Conservation (phyloP, 64 coral and sea anemone genomes). For the Porites australiensis region DNA sequence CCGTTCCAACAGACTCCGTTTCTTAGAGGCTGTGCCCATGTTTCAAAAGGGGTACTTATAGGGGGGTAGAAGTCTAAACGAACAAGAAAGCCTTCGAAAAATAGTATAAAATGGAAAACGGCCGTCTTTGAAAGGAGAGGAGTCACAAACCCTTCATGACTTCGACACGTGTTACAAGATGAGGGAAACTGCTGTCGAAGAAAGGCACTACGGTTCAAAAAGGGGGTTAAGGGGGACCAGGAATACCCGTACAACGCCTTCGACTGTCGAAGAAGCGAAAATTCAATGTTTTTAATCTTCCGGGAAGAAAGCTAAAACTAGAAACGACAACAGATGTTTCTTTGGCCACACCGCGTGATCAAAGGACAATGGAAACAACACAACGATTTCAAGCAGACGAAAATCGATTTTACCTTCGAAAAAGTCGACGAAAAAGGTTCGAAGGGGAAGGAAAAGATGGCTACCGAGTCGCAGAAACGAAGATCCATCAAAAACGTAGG, state of each 20-base stretch:
- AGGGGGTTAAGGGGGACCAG: background rate
- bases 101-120: constrained; percentile 22
- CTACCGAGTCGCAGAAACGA: constrained; percentile 42
- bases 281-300: constrained; percentile 18
- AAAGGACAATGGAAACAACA: constrained; percentile 27
- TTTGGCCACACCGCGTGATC: constrained; percentile 20
- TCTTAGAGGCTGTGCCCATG: constrained; percentile 29
- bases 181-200: background rate
- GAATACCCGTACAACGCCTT: constrained; percentile 31
- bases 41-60: constrained; percentile 19
- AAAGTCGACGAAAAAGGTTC: constrained; percentile 38
- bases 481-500: background rate
- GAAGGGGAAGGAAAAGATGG: constrained; percentile 23
- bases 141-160: background rate
- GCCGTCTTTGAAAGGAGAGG: constrained; percentile 23
- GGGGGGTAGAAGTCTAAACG: background rate
- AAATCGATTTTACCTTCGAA: constrained; percentile 37
- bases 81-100: background rate
- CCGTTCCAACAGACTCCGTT: background rate
- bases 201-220: background rate
- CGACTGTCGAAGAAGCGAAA: constrained; percentile 51
- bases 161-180: constrained; percentile 8
- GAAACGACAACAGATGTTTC: constrained; percentile 28
- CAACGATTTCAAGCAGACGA: background rate
- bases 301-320: constrained; percentile 40